A percentile compares a stretch with the other conserved stretches of the same genome.
These are phyloP conservation scores for Agrotis ipsilon DNA, from an alignment of 2,888 invertebrate species.

Conservation along the genomic window DNA sequence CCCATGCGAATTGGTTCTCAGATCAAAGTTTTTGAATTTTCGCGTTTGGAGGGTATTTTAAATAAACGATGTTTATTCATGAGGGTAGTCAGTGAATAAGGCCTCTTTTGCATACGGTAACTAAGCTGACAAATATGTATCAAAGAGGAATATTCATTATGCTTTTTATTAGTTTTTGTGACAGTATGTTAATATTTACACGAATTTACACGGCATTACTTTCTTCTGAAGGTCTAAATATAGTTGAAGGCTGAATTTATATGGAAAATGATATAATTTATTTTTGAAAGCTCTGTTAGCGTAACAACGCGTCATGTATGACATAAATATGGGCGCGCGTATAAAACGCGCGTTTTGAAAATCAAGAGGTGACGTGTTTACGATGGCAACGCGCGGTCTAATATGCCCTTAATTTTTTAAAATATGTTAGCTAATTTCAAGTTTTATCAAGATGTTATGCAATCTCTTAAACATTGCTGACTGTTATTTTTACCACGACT, in stretches of 20 bases:
- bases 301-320: no score
- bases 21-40: conserved; percentile 50
- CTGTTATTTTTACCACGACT: neutral
- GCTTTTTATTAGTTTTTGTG: conserved; percentile 15
- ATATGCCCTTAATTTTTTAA: no score
- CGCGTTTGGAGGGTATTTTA: conserved; percentile 32
- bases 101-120: conserved; percentile 50
- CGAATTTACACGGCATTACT: no score
- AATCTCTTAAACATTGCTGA: no score
- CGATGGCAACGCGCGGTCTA: no score
- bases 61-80: conserved; percentile 52
- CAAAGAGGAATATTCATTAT: conserved; percentile 47
- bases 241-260: neutral
- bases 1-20: conserved; percentile 31
- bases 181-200: neutral
- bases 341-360: no score
- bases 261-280: neutral
- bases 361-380: no score
- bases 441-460: no score
- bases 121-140: conserved; percentile 42
- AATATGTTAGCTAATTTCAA: no score
- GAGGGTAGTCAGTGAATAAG: conserved; percentile 14
- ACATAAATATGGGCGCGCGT: no score
- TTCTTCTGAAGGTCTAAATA: neutral
- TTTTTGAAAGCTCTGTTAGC: neutral